Conservation (phyloP, 2,888 invertebrate species). For the Parnassius glacialis region DNA sequence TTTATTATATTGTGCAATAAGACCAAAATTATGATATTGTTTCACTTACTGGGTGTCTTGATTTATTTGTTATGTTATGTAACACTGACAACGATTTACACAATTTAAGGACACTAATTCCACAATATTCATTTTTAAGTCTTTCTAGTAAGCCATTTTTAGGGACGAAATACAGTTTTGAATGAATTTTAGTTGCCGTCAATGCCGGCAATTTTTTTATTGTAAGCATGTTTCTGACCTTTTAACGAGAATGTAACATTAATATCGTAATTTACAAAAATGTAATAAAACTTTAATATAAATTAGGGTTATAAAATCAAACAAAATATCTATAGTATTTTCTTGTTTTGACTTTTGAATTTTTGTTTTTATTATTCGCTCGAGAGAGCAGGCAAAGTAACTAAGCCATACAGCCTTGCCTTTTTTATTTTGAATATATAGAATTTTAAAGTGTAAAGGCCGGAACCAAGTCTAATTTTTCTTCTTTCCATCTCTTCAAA, state of each 20-base stretch:
- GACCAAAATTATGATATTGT: not conserved
- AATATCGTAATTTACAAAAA: constrained; percentile 13
- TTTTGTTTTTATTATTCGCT: no score
- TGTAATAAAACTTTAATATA: no score
- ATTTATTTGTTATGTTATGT: constrained; percentile 56
- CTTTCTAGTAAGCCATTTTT: constrained; percentile 43
- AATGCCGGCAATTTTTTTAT: constrained; percentile 59
- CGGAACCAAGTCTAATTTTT: no score
- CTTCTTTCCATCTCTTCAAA: no score
- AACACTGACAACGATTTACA: constrained; percentile 61
- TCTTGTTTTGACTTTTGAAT: constrained; percentile 15
- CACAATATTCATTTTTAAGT: constrained; percentile 49
- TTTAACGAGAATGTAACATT: not conserved
- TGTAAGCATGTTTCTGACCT: constrained; percentile 52
- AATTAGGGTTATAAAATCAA: not conserved
- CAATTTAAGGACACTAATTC: constrained; percentile 48
- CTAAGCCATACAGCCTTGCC: no score
- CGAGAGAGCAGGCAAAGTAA: no score
- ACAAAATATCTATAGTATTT: not conserved
- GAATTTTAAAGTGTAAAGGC: no score
- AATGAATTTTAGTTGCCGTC: constrained; percentile 58
- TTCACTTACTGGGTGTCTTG: constrained; percentile 57
- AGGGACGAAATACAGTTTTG: constrained; percentile 48
- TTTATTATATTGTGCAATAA: constrained; percentile 32
- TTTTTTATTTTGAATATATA: no score